Percentiles rank a stretch among this genome's conserved stretches.
Conservation (phyloP, 2,113 vertebrate species). For the Hydrolagus affinis region DNA sequence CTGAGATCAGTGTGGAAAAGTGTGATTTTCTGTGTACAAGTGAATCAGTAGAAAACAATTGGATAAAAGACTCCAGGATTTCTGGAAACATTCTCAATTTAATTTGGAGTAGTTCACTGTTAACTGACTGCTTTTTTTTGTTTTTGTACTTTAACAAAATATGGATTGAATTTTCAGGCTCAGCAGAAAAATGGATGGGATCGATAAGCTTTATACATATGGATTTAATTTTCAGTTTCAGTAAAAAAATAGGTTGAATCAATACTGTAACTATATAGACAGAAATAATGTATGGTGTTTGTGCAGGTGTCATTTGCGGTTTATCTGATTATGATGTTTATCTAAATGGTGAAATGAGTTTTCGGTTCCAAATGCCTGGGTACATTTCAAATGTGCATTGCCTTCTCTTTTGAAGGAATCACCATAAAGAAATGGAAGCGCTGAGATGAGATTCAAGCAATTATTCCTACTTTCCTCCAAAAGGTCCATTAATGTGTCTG, state of each 20-base stretch:
- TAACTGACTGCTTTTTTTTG: background rate
- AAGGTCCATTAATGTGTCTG: background rate
- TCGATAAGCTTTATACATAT: background rate
- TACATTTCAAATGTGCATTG: background rate
- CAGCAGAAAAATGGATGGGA: background rate
- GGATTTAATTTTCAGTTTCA: conserved; percentile 13
- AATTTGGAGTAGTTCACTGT: background rate
- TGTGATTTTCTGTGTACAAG: background rate
- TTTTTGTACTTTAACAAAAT: conserved; percentile 1
- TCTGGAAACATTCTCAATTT: background rate
- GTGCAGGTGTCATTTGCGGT: conserved; percentile 27
- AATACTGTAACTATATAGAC: conserved; percentile 27
- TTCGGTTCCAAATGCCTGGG: background rate
- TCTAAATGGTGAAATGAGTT: conserved; percentile 24
- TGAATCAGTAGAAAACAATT: background rate
- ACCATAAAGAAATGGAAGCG: background rate
- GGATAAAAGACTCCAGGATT: background rate
- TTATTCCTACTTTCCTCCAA: conserved; percentile 6
- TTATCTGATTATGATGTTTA: conserved; percentile 29
- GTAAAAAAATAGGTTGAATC: background rate
- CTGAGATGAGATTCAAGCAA: background rate
- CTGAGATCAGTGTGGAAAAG: background rate
- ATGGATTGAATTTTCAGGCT: conserved; percentile 6
- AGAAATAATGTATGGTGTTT: background rate
- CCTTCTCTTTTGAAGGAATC: conserved; percentile 9